Conservation (phyloP, 2,113 vertebrate genomes). For the Pluvialis apricaria region DNA sequence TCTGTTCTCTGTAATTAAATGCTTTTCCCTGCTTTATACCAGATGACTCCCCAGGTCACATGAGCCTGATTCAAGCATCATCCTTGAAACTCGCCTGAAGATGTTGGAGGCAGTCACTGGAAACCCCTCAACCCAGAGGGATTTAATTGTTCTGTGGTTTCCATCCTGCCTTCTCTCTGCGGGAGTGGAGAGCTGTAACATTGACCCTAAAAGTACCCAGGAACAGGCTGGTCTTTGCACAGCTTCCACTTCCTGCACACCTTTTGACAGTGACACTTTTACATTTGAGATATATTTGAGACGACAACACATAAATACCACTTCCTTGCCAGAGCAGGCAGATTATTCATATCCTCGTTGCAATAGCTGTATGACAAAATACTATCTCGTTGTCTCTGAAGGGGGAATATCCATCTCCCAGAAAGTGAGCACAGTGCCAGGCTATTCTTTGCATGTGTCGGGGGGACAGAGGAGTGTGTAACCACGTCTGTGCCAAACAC, state of each 20-base stretch:
- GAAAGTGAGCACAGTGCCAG: not conserved
- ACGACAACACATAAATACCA: not conserved
- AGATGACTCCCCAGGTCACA: slow-evolving; percentile 28
- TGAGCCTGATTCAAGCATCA: not conserved
- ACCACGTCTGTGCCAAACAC: not conserved
- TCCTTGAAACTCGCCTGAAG: slow-evolving; percentile 2
- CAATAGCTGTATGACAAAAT: not conserved
- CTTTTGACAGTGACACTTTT: not conserved
- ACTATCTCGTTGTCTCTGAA: not conserved
- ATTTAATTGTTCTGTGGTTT: slow-evolving; percentile 21
- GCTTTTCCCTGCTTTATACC: not conserved
- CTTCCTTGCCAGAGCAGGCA: not conserved
- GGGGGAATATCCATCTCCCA: not conserved
- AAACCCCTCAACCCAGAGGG: not conserved
- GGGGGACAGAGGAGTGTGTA: not conserved
- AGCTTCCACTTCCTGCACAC: not conserved
- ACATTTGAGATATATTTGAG: not conserved
- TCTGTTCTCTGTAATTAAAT: slow-evolving; percentile 66
- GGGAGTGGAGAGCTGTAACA: not conserved
- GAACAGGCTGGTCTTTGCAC: not conserved
- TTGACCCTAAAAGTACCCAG: not conserved
- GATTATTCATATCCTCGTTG: not conserved
- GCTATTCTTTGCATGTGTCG: not conserved
- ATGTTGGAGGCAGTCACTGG: not conserved
- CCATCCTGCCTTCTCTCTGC: not conserved